Percentiles rank a stretch among this genome's conserved stretches.
Evolutionary conservation across 2,797 vertebrate species (phyloP).

Genomic region (Bradypodion ventrale): DNA sequence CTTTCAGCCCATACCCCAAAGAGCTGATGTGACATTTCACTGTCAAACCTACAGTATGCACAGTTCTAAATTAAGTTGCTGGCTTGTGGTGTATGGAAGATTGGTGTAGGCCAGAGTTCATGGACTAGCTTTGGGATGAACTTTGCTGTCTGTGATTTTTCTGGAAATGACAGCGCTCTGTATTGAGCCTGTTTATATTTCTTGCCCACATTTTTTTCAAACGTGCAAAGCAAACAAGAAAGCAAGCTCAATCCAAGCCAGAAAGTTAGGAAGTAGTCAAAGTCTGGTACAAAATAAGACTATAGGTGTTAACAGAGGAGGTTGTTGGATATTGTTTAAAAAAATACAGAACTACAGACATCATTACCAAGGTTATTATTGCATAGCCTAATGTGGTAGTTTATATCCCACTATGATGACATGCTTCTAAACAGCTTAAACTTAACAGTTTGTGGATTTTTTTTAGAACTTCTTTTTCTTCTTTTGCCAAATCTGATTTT

Average conservation of each 20-base stretch:
- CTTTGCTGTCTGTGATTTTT: not conserved
- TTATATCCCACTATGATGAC: too few species aligned
- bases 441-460: too few species aligned
- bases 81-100: not conserved
- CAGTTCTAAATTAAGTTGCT: not conserved
- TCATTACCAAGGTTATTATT: too few species aligned
- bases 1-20: not conserved
- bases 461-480: too few species aligned
- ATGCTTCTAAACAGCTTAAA: too few species aligned
- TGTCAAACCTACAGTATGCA: not conserved
- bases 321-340: not conserved
- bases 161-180: not conserved
- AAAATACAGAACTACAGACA: not conserved
- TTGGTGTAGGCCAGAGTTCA: too few species aligned
- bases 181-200: not conserved
- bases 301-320: not conserved
- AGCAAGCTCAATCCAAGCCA: too few species aligned
- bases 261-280: not conserved
- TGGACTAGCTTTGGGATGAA: too few species aligned
- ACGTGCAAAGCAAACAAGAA: not conserved
- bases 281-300: not conserved
- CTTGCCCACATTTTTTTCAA: not conserved
- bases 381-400: too few species aligned
- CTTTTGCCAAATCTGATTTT: too few species aligned
- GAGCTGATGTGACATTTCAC: not conserved